Evolutionary conservation across 2,797 vertebrate species (phyloP), one percentile per base, ranked within the genome.

Genomic region (Threskiornis aethiopicus): DNA sequence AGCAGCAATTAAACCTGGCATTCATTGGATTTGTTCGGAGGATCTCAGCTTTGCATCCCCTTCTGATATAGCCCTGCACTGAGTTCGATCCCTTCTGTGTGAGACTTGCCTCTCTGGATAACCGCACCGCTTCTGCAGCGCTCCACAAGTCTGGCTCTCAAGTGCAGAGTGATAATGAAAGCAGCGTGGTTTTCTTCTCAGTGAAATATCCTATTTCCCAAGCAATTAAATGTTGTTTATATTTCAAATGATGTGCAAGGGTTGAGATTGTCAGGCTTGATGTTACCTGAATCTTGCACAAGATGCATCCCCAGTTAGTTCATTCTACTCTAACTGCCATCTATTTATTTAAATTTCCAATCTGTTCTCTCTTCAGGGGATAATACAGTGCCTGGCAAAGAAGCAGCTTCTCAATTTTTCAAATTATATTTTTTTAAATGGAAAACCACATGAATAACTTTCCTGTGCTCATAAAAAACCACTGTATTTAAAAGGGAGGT

Each of bases 311-410:
- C 90, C 6, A 37, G 94, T 95, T 97, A 97, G 96, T 92, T 97
- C 94, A 87, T 85, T 96, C 93, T 96, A 91, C 93, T 97, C 84
- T 95, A 97, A 96, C 94, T 97, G 95, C 90, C 93, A 95, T 97
- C 97, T 96, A 98, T 97, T 98, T 97, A 97, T 97, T 98, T 97
- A 97, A 96, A 98, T 98, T 97, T 98, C 95, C 97, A 98, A 98
- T 98, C 98, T 98, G 97, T 95, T 97, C 96, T 97, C 97, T 98
- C 96, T 97, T 97, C 92, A 91, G 98, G 97, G 97, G 96, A 98
- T 98, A 97, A 94, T 96, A 96, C 51, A 61, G 82, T 89, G 91
- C 90, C 95, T 98, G 96, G 97, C 87, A 97, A 96, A 96, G 90
- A 91, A 92, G 67, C 76, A 81, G 88, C 73, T 96, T 96, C 90